Conservation (phyloP, 2,797 vertebrate species). For the Helostoma temminkii region DNA sequence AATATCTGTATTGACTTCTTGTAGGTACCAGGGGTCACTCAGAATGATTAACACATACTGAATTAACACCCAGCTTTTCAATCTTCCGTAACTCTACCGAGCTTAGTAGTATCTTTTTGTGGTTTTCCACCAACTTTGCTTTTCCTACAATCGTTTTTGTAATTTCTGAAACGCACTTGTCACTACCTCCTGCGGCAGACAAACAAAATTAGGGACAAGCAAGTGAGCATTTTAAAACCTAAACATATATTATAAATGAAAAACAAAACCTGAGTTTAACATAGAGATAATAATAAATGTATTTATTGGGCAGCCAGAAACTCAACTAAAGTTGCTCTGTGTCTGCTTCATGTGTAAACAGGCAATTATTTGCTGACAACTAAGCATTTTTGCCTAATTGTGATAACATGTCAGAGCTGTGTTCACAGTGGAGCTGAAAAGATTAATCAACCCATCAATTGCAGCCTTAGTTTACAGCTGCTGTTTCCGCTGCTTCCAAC, state of each 20-base stretch:
- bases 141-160: too few relatives aligned
- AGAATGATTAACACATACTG: not conserved
- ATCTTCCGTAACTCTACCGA: not conserved
- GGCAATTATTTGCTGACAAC: not conserved
- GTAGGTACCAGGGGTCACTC: not conserved
- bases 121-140: not conserved
- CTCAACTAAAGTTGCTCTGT: not conserved
- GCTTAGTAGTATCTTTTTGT: not conserved
- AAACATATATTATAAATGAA: not conserved
- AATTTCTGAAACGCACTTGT: not conserved
- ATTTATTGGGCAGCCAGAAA: not conserved
- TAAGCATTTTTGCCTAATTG: not conserved
- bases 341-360: conserved; percentile 2
- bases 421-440: not conserved
- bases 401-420: not conserved
- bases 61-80: not conserved
- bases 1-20: conserved; percentile 4
- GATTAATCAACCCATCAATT: not conserved
- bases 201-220: not conserved
- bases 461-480: not conserved
- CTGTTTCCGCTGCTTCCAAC: conserved; percentile 7
- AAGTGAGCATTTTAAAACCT: not conserved
- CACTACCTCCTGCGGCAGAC: not conserved
- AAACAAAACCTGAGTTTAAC: too few relatives aligned
- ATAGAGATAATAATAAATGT: not conserved